Evolutionary conservation across 2,888 invertebrate genomes (phyloP), one percentile per base, ranked within the genome.

Genomic region (Eugnorisma glareosa): DNA sequence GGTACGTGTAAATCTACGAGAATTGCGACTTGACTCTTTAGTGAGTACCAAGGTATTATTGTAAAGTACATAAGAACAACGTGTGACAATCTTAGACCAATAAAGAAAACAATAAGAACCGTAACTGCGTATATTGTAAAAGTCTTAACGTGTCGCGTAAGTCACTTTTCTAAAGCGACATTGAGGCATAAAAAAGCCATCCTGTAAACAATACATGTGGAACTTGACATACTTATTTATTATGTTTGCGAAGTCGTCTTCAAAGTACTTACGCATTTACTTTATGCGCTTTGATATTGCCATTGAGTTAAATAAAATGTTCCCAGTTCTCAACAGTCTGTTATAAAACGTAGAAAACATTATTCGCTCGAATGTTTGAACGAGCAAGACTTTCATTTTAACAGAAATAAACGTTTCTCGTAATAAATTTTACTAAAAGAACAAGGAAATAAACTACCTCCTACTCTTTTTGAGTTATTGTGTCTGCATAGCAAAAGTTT

Each of bases 151-250:
- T 91, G 89, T 91, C 86, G 86, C 88, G 86, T 88, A 88, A 90
- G 89, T 89, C 87, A 91, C 90, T 93, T 93, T 91, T 92, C 89
- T 91, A 91, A 91, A 91, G 90, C 90, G 88, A 89, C 88, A 88
- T 84, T 85, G 79, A 78, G 84, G 89, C 89, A 92, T 93, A 84
- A 93, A 93, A 93, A 92, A 84, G 90, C 90, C 89, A 90, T 92
- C 92, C 91, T 90, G 90, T 91, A 93, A 92, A 93, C 93, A 93
- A 93, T 93, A 93, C 89, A 89, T 83, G 79, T 86, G 86, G 88
- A 86, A 85, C 77, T 79, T 83, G 63, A 72, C 75, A 77, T 81
- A 75, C 45, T 54, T 86, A 75, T 59, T 54, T 86, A 89, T 87
- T 90, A 86, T 90, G 88, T 91, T 86, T 77, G 81, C 83, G 73